phyloP scores from a whole-genome alignment of 2,888 invertebrate species.

The Melanargia galathea region DNA sequence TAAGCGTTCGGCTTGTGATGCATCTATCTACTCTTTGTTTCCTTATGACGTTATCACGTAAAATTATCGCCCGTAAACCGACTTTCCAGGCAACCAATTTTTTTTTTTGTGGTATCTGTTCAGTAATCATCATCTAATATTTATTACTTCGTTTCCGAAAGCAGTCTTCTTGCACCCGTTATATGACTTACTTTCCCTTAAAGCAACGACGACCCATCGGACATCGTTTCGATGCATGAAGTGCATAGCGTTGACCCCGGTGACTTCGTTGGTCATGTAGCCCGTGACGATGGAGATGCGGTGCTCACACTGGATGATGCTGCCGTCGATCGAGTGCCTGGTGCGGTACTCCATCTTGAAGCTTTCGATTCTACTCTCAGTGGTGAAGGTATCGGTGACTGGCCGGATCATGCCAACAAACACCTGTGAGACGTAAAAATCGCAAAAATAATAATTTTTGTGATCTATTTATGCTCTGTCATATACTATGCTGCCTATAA shows the following conservation, averaged over 20 bases:
- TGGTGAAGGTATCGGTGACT: constrained; percentile 81
- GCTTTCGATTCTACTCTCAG: constrained; percentile 63
- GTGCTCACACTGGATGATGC: constrained; percentile 93
- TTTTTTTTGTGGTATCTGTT: no score
- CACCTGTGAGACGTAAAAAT: constrained; percentile 59
- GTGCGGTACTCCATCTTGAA: constrained; percentile 92
- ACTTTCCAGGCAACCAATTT: no score
- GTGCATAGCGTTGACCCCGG: constrained; percentile 92
- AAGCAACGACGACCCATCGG: constrained; percentile 91
- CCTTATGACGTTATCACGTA: no score
- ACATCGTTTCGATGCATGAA: constrained; percentile 95
- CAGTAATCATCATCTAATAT: no score
- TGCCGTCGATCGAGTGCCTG: constrained; percentile 92
- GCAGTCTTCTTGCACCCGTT: no score
- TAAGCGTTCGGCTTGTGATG: no score
- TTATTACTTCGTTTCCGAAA: no score
- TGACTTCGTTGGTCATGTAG: constrained; percentile 92
- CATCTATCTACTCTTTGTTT: no score
- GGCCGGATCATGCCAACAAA: constrained; percentile 88
- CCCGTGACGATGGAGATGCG: constrained; percentile 94
- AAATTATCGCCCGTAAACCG: no score
- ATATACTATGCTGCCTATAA: no score
- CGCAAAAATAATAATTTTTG: no score
- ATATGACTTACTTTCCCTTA: constrained; percentile 85
- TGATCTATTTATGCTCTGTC: no score